Evolutionary conservation across 2,797 vertebrate genomes (phyloP).

Genomic region (Helarctos malayanus): DNA sequence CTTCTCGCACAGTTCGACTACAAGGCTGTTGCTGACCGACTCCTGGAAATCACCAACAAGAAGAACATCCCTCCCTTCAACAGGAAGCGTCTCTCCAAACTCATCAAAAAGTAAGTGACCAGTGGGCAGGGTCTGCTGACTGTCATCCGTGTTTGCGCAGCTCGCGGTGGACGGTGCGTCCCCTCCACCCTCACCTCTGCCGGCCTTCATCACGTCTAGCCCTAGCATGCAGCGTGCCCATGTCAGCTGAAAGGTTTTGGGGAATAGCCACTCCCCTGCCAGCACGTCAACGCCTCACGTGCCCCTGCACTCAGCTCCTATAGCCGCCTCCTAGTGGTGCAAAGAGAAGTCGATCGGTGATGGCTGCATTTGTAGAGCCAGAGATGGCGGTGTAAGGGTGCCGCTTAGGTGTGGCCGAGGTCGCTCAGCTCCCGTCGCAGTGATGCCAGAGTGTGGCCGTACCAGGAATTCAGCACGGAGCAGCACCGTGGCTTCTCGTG

Average conservation of each 20-base stretch:
- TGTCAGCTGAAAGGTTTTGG: neutral
- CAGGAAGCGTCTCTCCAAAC: constrained; percentile 92
- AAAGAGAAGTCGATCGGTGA: neutral
- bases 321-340: neutral
- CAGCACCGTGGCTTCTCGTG: fast-evolving
- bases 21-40: constrained; percentile 91
- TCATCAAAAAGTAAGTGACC: constrained; percentile 89
- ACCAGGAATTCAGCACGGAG: fast-evolving
- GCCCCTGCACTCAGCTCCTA: too few relatives aligned
- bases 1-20: constrained; percentile 93
- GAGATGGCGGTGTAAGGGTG: fast-evolving
- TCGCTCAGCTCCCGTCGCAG: fast-evolving
- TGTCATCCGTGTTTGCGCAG: fast-evolving
- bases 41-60: constrained; percentile 91
- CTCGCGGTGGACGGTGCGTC: neutral
- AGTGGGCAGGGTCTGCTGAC: fast-evolving
- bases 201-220: neutral
- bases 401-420: fast-evolving
- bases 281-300: fast-evolving
- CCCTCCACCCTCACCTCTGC: neutral
- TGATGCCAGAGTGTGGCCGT: fast-evolving
- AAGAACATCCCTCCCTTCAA: constrained; percentile 90
- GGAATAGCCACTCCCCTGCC: neutral
- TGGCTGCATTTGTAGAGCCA: neutral
- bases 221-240: fast-evolving